Evolutionary conservation across 1,140 invertebrate genomes (phyloP).

Genomic region (Palaemon carinicauda): DNA sequence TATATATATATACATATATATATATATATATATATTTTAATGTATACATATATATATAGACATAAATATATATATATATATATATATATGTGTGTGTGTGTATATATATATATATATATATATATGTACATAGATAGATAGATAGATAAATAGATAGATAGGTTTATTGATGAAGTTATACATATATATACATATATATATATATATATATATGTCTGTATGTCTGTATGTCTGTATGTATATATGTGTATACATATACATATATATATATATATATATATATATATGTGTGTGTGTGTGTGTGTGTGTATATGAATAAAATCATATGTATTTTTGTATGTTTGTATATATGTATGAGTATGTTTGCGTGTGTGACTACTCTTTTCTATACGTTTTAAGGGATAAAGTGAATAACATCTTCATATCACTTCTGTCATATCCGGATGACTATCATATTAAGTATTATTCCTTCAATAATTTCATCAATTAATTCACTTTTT

Average conservation of each 20-base stretch:
- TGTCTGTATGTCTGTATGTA: slow-evolving; percentile 3
- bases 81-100: background rate
- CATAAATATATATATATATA: background rate
- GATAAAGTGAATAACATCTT: too few relatives aligned
- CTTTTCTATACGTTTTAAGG: too few relatives aligned
- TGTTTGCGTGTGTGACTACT: too few relatives aligned
- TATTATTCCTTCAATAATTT: too few relatives aligned
- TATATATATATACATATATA: background rate
- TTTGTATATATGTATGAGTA: too few relatives aligned
- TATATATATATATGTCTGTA: background rate
- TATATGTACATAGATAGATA: slow-evolving; percentile 8
- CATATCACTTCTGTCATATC: too few relatives aligned
- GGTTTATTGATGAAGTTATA: background rate
- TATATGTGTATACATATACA: background rate
- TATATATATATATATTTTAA: too few relatives aligned
- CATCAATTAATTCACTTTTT: too few relatives aligned
- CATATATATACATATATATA: slow-evolving; percentile 14
- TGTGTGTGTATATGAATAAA: background rate
- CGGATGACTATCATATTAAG: too few relatives aligned
- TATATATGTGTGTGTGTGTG: background rate
- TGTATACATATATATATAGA: background rate
- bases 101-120: slow-evolving; percentile 14
- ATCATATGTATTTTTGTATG: too few relatives aligned
- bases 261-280: background rate
- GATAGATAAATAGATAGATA: too few relatives aligned